These are phyloP conservation scores for Ceramica pisi DNA, from an alignment of 2,888 invertebrate genomes.

Conservation along the genomic window DNA sequence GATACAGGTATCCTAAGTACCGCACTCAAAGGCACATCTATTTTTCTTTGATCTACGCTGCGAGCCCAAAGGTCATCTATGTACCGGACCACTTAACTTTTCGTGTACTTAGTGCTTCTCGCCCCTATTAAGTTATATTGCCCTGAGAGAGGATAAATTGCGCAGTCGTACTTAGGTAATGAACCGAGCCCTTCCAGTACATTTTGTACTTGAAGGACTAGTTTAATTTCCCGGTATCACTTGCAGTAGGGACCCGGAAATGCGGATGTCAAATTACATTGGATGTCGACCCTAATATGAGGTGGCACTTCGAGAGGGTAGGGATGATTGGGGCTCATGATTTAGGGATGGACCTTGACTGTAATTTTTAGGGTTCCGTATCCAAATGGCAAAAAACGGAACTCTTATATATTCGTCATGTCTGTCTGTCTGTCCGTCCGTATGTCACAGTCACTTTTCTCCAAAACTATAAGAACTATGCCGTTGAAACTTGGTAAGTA, in stretches of 20 bases:
- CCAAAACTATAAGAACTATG: too few relatives aligned
- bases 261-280: constrained; percentile 20
- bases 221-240: constrained; percentile 43
- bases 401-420: too few relatives aligned
- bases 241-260: constrained; percentile 31
- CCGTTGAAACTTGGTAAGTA: too few relatives aligned
- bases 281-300: constrained; percentile 4
- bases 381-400: too few relatives aligned
- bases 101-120: constrained; percentile 27
- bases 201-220: constrained; percentile 25
- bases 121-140: constrained; percentile 57
- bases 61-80: constrained; percentile 32
- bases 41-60: constrained; percentile 6
- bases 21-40: not conserved
- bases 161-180: constrained; percentile 39
- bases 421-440: too few relatives aligned
- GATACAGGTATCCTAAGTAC: not conserved
- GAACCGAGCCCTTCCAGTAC: constrained; percentile 25
- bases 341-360: not conserved
- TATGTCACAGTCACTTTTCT: too few relatives aligned
- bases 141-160: constrained; percentile 44
- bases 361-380: too few relatives aligned
- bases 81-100: constrained; percentile 54
- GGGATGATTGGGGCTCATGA: constrained; percentile 4
- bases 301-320: not conserved